These are phyloP conservation scores for Tachycineta bicolor DNA, from an alignment of 2,113 vertebrate genomes.

Conservation along the genomic window DNA sequence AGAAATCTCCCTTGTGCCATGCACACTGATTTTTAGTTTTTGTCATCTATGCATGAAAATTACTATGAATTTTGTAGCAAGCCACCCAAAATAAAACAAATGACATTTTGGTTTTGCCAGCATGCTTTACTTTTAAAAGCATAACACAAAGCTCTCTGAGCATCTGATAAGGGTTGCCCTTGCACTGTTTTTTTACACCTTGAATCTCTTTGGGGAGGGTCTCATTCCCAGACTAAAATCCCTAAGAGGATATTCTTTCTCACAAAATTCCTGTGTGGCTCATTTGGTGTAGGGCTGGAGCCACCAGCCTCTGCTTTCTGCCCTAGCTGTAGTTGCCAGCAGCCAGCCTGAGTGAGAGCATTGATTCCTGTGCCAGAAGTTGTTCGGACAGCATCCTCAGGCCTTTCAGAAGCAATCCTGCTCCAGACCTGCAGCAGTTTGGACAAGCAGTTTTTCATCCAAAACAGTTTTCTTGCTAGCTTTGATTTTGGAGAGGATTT, in stretches of 20 bases:
- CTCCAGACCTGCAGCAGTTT: background rate
- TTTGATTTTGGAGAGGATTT: background rate
- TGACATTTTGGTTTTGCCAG: accelerated
- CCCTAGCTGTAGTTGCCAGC: background rate
- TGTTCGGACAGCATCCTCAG: background rate
- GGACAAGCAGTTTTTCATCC: background rate
- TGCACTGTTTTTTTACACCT: background rate
- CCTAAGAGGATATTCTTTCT: background rate
- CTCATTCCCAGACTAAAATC: slow-evolving; percentile 18
- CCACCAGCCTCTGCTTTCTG: background rate
- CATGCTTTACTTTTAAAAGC: background rate
- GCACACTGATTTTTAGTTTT: background rate
- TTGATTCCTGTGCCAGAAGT: background rate
- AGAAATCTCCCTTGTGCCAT: background rate
- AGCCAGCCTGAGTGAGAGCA: background rate
- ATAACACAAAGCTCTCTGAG: background rate
- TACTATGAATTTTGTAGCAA: background rate
- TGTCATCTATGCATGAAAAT: background rate
- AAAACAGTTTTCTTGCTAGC: background rate
- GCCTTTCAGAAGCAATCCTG: background rate
- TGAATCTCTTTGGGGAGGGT: slow-evolving; percentile 18
- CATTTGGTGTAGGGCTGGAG: slow-evolving; percentile 11
- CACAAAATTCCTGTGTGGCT: background rate
- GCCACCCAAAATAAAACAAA: background rate
- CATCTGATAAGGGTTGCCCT: background rate